Evolutionary conservation across 2,113 vertebrate genomes (phyloP).

Genomic region (Gnathonemus echidnorhynchus): DNA sequence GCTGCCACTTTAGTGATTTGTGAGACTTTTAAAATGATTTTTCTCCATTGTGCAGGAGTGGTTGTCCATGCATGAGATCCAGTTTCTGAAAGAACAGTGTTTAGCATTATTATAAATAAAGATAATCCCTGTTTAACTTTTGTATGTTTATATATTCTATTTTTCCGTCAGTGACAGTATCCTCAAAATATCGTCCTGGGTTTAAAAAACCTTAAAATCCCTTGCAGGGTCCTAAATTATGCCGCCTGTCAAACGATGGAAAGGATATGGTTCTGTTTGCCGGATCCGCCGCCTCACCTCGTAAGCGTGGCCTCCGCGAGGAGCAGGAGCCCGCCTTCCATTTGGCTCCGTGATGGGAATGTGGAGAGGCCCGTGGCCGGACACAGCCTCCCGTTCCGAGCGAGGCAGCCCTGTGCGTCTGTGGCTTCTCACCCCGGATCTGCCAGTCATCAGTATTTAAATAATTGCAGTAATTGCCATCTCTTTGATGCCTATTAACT

Average conservation of each 20-base stretch:
- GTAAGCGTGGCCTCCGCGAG: background rate
- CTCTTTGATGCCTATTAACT: background rate
- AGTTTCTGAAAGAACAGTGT: background rate
- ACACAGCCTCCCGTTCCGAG: background rate
- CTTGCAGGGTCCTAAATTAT: background rate
- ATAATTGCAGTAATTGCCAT: conserved; percentile 10
- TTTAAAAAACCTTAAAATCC: background rate
- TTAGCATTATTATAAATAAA: background rate
- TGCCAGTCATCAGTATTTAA: conserved; percentile 4
- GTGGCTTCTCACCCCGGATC: background rate
- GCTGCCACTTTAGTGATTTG: background rate
- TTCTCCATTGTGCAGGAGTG: background rate
- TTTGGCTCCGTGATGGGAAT: background rate
- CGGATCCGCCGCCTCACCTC: background rate
- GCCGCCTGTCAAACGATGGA: background rate
- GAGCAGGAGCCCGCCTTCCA: background rate
- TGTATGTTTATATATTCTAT: background rate
- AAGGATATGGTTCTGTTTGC: background rate
- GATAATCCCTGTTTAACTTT: background rate
- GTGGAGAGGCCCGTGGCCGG: background rate
- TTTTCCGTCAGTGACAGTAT: background rate
- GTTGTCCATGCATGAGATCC: background rate
- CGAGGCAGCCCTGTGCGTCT: background rate
- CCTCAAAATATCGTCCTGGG: background rate
- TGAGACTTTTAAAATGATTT: background rate